Conservation (phyloP, 2,888 invertebrate species). For the Drosophila yooni region DNA sequence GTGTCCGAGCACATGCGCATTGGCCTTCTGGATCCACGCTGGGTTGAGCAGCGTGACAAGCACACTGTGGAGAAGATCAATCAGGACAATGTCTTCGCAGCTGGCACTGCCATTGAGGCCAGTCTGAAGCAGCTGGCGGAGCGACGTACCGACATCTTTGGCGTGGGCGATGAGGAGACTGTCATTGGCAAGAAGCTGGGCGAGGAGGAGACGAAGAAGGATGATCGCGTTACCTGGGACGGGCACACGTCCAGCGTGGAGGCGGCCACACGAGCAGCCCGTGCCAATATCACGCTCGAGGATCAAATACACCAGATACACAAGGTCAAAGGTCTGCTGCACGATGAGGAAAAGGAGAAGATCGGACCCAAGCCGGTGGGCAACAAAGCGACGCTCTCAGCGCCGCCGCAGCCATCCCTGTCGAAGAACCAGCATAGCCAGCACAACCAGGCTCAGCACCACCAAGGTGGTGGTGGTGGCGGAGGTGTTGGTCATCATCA, state of each 20-base stretch:
- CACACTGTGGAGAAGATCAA: conserved; percentile 96
- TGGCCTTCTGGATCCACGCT: conserved; percentile 97
- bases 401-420: conserved; percentile 82
- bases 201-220: conserved; percentile 93
- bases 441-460: conserved; percentile 59
- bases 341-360: conserved; percentile 98
- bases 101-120: conserved; percentile 95
- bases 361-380: conserved; percentile 95
- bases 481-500: conserved; percentile 62
- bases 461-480: conserved; percentile 47
- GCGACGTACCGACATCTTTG: conserved; percentile 99
- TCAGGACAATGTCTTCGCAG: conserved; percentile 89
- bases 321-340: conserved; percentile 95
- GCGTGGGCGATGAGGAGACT: conserved; percentile 99
- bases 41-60: conserved; percentile 98
- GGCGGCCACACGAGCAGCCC: conserved; percentile 96
- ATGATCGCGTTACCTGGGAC: conserved; percentile 98
- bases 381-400: conserved; percentile 81
- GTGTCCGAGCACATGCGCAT: conserved; percentile 99
- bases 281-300: conserved; percentile 97
- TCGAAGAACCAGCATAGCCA: conserved; percentile 56
- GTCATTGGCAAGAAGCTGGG: conserved; percentile 99
- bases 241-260: conserved; percentile 99
- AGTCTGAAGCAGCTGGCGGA: conserved; percentile 98
- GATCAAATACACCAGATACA: conserved; percentile 99